A percentile compares a stretch with the other conserved stretches of the same genome.
phyloP scores from a whole-genome alignment of 2,113 vertebrate genomes.

The Meleagris gallopavo region DNA sequence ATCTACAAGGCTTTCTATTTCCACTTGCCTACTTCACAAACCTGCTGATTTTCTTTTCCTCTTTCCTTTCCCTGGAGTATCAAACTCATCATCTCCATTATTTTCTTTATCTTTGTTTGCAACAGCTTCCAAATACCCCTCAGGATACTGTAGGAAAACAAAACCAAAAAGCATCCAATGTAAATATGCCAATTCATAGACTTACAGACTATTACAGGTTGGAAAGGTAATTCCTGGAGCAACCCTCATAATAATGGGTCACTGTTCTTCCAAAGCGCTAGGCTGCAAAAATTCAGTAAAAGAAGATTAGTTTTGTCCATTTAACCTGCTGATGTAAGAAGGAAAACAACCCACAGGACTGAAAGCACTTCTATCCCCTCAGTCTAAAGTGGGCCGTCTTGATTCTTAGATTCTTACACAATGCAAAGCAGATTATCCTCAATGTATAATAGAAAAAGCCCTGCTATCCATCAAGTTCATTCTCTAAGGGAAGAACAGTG shows the following conservation, averaged over 20 bases:
- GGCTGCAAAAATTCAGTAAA: background rate
- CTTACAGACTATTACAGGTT: background rate
- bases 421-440: background rate
- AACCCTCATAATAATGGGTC: background rate
- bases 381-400: accelerated
- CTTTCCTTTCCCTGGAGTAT: slow-evolving; percentile 81
- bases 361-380: background rate
- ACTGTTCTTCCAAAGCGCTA: background rate
- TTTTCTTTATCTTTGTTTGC: slow-evolving; percentile 90
- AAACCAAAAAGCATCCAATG: slow-evolving; percentile 4
- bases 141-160: slow-evolving; percentile 87
- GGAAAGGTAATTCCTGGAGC: background rate
- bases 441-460: accelerated
- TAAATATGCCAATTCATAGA: background rate
- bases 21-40: slow-evolving; percentile 44
- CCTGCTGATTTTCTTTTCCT: slow-evolving; percentile 90
- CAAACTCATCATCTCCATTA: slow-evolving; percentile 67
- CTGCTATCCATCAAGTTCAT: background rate
- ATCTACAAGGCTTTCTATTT: background rate
- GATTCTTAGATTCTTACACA: accelerated
- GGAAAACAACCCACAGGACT: background rate
- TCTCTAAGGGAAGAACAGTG: background rate
- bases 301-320: background rate
- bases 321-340: background rate
- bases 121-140: slow-evolving; percentile 91